Evolutionary conservation across 2,888 invertebrate species (phyloP), one percentile per base, ranked within the genome.

Genomic region (Ctenicera cuprea): DNA sequence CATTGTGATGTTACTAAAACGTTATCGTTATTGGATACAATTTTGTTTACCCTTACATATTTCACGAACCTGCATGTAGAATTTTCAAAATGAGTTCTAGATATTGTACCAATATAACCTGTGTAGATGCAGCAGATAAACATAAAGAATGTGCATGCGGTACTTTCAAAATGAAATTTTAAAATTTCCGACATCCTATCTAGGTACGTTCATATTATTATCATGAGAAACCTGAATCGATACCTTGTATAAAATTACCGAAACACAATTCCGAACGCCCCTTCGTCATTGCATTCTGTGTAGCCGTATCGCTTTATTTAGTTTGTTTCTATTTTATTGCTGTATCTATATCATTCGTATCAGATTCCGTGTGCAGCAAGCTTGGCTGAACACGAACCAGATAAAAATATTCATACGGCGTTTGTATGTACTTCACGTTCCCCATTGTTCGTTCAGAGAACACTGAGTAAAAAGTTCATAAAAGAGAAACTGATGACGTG

Each of bases 281-380:
- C 45, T 48, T 64, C 48, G n/a, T 33, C 4, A 7, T 5, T 48
- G 63, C 30, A 18, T 48, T 48, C 30, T 4, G 48, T 33, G 20
- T 16, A 30, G 37, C 59, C 20, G 22, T 68, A 69, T 62, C 50
- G n/a, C 30, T 67, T 59, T 64, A 65, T 71, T 71, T 65, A 65
- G 65, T 71, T 71, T 65, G 65, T 71, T 71, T 61, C 61, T 61
- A 59, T 50, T 64, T 65, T 71, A 71, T 71, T 71, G 71, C 59
- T 38, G 65, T 71, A 71, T 71, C 71, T 65, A 65, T 71, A 71
- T 71, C 71, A 71, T 71, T 71, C 71, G 50, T 71, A 71, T 71
- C 71, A 71, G 65, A 71, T 71, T 71, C 57, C 65, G 65, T 48
- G 71, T 71, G 59, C 59, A 71, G 71, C 71, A 65, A 65, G 65